phyloP scores from a whole-genome alignment of 1,140 invertebrate species.

The Cepaea nemoralis region DNA sequence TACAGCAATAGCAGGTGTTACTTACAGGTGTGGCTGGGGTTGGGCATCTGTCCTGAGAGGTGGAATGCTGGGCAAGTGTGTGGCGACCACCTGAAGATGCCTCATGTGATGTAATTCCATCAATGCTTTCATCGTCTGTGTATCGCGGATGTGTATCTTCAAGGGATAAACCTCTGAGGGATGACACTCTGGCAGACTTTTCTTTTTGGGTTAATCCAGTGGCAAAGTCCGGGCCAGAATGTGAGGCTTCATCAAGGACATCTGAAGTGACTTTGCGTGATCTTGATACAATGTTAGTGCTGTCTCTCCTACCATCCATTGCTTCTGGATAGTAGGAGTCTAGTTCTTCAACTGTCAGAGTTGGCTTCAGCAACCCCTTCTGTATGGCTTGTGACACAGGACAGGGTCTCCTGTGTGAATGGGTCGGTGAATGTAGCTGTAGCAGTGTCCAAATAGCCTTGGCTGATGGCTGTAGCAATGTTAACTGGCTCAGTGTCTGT shows the following conservation, averaged over 20 bases:
- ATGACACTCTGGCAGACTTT: neutral
- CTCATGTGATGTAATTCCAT: neutral
- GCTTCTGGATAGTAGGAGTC: neutral
- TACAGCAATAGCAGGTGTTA: neutral
- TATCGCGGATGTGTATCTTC: neutral
- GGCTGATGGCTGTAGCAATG: constrained; percentile 78
- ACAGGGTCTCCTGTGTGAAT: constrained; percentile 80
- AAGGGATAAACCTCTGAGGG: neutral
- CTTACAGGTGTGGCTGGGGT: constrained; percentile 1
- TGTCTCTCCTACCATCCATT: neutral
- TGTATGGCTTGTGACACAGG: constrained; percentile 77
- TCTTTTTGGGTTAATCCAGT: neutral
- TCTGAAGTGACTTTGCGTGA: neutral
- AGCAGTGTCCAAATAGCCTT: constrained; percentile 82
- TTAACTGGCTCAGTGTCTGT: constrained; percentile 47
- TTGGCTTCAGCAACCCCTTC: constrained; percentile 80
- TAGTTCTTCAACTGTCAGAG: constrained; percentile 46
- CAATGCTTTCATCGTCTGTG: neutral
- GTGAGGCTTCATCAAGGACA: neutral
- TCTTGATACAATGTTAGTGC: neutral
- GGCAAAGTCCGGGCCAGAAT: neutral
- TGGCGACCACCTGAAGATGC: neutral
- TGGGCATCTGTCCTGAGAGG: neutral
- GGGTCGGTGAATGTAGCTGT: constrained; percentile 80
- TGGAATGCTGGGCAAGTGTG: neutral